phyloP scores from a whole-genome alignment of 2,797 vertebrate species.

The Clarias fuscus region DNA sequence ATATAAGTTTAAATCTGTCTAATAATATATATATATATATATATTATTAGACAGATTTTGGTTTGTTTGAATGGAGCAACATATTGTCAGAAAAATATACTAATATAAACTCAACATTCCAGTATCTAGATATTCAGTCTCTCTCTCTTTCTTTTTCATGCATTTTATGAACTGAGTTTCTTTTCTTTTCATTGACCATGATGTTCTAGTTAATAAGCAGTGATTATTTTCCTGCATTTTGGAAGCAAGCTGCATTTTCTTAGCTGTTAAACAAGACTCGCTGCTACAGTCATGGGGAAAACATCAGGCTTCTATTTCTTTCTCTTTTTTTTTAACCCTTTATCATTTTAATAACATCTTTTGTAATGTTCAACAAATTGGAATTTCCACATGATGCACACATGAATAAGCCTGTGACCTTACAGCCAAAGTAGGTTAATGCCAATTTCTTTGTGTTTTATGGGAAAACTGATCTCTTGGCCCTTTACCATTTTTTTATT shows the following conservation, averaged over 20 bases:
- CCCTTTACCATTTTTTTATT: conserved; percentile 2
- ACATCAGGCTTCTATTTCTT: neutral
- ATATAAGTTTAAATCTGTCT: too few relatives aligned
- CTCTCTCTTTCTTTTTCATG: neutral
- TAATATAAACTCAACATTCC: neutral
- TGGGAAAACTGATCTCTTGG: neutral
- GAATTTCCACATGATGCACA: neutral
- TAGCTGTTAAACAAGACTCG: neutral
- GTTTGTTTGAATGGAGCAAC: neutral
- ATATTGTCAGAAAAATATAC: neutral
- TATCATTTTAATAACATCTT: conserved; percentile 9
- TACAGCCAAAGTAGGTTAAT: conserved; percentile 11
- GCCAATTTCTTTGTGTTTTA: conserved; percentile 12
- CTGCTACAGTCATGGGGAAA: neutral
- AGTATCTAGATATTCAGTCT: neutral
- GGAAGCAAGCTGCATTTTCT: neutral
- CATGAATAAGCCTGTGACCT: conserved; percentile 9
- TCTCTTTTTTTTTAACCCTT: neutral
- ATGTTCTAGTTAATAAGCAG: neutral
- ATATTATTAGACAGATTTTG: neutral
- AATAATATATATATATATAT: conserved; percentile 18
- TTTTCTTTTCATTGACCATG: neutral
- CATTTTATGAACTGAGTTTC: neutral
- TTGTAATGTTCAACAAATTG: conserved; percentile 4
- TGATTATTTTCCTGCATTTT: neutral